phyloP scores from a whole-genome alignment of 2,888 invertebrate species.

The Tridacna crocea region DNA sequence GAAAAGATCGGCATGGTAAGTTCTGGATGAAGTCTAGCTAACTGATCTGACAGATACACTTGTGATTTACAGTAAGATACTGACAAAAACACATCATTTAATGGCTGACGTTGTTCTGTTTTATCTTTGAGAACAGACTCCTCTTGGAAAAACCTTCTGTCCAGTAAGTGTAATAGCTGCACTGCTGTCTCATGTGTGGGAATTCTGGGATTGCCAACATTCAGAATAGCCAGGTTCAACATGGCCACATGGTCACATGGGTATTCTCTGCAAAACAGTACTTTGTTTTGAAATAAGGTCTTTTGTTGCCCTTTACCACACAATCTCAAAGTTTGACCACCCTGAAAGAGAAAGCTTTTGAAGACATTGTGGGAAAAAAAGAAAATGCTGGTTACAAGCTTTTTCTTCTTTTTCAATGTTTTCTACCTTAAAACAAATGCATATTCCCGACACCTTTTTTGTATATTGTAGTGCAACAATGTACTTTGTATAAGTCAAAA shows the following conservation, averaged over 20 bases:
- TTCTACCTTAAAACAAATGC: too few relatives aligned
- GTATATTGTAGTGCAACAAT: too few relatives aligned
- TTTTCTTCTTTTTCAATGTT: too few relatives aligned
- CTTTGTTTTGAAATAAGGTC: background rate
- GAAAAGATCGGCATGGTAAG: slow-evolving; percentile 99
- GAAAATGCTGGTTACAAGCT: background rate
- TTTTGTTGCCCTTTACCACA: background rate
- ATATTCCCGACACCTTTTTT: too few relatives aligned
- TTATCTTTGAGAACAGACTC: slow-evolving; percentile 81
- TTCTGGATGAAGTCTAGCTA: slow-evolving; percentile 97
- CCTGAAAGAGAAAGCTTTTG: too few relatives aligned
- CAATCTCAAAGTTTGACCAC: too few relatives aligned
- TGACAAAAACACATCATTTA: slow-evolving; percentile 90
- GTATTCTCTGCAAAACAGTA: slow-evolving; percentile 79
- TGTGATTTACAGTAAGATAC: slow-evolving; percentile 96
- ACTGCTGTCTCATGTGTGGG: slow-evolving; percentile 97
- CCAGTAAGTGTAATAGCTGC: slow-evolving; percentile 94
- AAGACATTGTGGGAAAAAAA: background rate
- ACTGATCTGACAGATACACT: slow-evolving; percentile 94
- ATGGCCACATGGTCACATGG: slow-evolving; percentile 95
- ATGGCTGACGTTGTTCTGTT: slow-evolving; percentile 84
- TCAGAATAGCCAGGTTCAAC: slow-evolving; percentile 98
- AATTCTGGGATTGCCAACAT: slow-evolving; percentile 96
- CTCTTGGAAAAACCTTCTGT: slow-evolving; percentile 96
- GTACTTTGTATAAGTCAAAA: too few relatives aligned